Percentiles rank a stretch among this genome's conserved stretches.
These are phyloP conservation scores for Oophaga pumilio DNA, from an alignment of 2,113 vertebrate species.

Conservation along the genomic window DNA sequence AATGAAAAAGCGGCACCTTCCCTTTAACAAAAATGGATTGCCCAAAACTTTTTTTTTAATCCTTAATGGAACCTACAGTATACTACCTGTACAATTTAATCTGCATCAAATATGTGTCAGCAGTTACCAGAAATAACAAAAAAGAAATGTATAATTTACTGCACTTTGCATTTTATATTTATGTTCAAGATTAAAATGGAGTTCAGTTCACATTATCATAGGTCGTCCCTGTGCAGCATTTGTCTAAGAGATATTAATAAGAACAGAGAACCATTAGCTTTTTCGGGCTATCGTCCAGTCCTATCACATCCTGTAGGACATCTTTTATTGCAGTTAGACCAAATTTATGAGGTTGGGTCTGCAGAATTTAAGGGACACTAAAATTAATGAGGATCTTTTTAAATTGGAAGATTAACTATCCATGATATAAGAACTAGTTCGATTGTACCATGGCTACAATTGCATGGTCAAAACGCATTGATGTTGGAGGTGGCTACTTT, in stretches of 20 bases:
- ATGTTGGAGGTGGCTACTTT: too few species aligned
- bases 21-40: not conserved
- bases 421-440: too few species aligned
- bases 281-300: not conserved
- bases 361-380: not conserved
- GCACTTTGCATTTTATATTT: not conserved
- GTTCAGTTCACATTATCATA: not conserved
- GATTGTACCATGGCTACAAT: too few species aligned
- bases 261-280: not conserved
- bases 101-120: not conserved
- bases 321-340: not conserved
- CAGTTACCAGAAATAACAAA: not conserved
- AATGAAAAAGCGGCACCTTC: too few species aligned
- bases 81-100: not conserved
- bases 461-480: too few species aligned
- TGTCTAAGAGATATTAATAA: not conserved
- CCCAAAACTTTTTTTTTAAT: not conserved
- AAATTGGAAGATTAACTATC: too few species aligned
- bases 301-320: not conserved
- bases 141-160: not conserved
- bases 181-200: slow-evolving; percentile 4
- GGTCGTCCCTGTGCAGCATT: not conserved
- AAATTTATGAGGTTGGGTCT: not conserved
- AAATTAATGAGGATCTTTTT: not conserved
- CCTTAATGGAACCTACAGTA: not conserved